Base-by-base conservation (phyloP, 2,888 invertebrate species). In the Callyntrura sp. region DNA sequence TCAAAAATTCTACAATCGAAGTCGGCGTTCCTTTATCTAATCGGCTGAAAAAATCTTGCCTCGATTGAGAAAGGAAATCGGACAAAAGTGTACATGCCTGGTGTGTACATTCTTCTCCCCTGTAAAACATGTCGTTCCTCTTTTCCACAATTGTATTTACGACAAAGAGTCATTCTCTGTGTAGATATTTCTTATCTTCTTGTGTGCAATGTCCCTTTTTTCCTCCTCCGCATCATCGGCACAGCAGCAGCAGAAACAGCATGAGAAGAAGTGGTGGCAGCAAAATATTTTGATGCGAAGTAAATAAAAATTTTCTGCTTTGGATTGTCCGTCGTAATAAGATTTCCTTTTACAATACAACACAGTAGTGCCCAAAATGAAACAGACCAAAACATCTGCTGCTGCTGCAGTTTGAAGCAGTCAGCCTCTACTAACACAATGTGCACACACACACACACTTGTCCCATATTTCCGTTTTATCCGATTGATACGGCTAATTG, bases 401-500 rank as follows among this genome's bases (percentile, higher is more conserved):
- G 20, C 57, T 25, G 25, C 11, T 45, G n/a, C n/a, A n/a, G n/a
- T n/a, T n/a, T n/a, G n/a, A n/a, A n/a, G n/a, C n/a, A n/a, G n/a
- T 45, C 45, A 8, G 51, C 20, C 17, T 20, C 20, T 48, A 70
- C 70, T 35, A 20, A 1, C 11, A 65, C 3, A 82, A 62, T 79
- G 57, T 60, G 62, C 62, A 60, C 82, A 23, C 25, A 62, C 23
- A 45, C 43, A 60, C 55, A 23, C 57, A 60, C 60, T 48, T 88
- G 82, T 48, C 82, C 79, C 65, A 78, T 79, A 85, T 85, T 60
- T 81, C 85, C 89, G 45, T 82, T 88, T n/a, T 90, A 90, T 85
- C 73, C 85, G 51, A 90, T 90, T 90, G 90, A 90, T 90, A 85
- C 85, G 90, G 81, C 90, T 90, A 90, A 90, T 90, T 90, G 90